Base-by-base conservation (phyloP, 1,140 invertebrate species). In the Eulimnadia texana region DNA sequence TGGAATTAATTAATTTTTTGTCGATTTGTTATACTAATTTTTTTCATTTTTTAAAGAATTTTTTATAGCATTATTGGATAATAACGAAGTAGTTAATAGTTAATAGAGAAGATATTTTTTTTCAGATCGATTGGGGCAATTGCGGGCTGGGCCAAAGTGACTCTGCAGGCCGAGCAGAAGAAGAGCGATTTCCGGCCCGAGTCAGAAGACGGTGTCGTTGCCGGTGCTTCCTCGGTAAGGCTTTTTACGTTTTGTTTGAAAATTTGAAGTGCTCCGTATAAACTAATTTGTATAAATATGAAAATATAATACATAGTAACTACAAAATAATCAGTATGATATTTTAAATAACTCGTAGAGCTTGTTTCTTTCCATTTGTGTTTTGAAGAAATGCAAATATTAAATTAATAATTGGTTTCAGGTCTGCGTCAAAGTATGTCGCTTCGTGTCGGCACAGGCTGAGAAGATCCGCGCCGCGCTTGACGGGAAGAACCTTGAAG, bases 121-220 rank as follows among this genome's bases (percentile, higher is more conserved):
- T 65, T 58, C 66, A 82, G 89, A 62, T 86, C 88, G 10, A 78
- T 97, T 28, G 83, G 84, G 62, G 89, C 92, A 0, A 84, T 97
- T 23, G 82, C 90, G 61, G 86, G 86, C 20, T 98, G 93, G 88
- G 85, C 96, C 0, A 89, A 88, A 74, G 77, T 90, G 53, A 86
- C 94, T 69, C 77, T 99, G 1, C 85, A 92, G 72, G 84, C 80
- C 3, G 93, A 98, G 71, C 95, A 99, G 74, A 92, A 91, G 71
- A 96, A 96, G 71, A 87, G 84, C 1, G 95, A 98, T 72, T 98
- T 95, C 68, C 95, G 90, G 70, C 92, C 93, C 0, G 95, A 98
- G 73, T 85, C 79, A 3, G 67, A 68, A 50, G 65, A 67, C 20
- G 74, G 76, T 63, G 73, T 61, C 2, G 61, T 74, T 64, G 70